Evolutionary conservation across 92 coral and sea anemone genomes (phyloP), one percentile per base, ranked within the genome.

Genomic region (Chrysogorgia sp.): DNA sequence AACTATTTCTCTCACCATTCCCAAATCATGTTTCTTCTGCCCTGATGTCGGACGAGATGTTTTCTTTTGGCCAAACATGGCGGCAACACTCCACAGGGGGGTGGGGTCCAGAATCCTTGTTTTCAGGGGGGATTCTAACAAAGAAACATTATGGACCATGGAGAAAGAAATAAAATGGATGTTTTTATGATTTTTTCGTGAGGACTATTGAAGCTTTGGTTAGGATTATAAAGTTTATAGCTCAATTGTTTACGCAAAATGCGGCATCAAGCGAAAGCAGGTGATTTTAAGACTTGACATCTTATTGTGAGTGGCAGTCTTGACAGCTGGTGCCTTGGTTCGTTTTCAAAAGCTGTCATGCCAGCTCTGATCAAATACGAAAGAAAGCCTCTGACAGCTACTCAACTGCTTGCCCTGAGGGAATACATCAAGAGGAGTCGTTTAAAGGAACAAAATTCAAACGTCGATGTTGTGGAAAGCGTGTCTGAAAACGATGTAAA

Each of bases 51-150:
- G 71, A 26, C 45, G 79, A 68, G 85, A 14, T 63, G 90, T 88
- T 74, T 90, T 90, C 87, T 87, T 91, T 50, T 83, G 87, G 61
- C 85, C 68, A 76, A 89, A 89, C 92, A 89, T 89, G 83, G 74
- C 77, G 83, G 40, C 72, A 48, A 67, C 49, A 25, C 24, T 25
- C 32, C 29, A 34, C 76, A 47, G 76, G 76, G 60, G 76, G 59
- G 58, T 47, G 37, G n/a, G n/a, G n/a, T n/a, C n/a, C n/a, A n/a
- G n/a, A n/a, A n/a, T n/a, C n/a, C n/a, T n/a, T n/a, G n/a, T n/a
- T n/a, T n/a, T n/a, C n/a, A n/a, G n/a, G n/a, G n/a, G n/a, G n/a
- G n/a, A n/a, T n/a, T n/a, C n/a, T n/a, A n/a, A n/a, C n/a, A n/a
- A n/a, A n/a, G n/a, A n/a, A n/a, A n/a, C n/a, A n/a, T n/a, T n/a